phyloP scores from a whole-genome alignment of 2,113 vertebrate genomes.

The Ailuropoda melanoleuca region DNA sequence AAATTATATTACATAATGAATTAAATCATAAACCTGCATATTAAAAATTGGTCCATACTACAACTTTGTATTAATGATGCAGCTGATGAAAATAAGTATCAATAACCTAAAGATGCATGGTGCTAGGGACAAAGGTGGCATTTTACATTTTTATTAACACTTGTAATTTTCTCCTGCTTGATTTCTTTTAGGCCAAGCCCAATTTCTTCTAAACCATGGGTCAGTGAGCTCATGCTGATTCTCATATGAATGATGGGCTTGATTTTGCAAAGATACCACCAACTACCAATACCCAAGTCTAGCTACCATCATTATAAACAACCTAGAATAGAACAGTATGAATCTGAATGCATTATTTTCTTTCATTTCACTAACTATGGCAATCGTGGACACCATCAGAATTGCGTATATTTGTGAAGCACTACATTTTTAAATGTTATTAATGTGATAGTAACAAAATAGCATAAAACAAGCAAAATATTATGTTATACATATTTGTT shows the following conservation, averaged over 20 bases:
- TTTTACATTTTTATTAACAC: slow-evolving; percentile 81
- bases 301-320: slow-evolving; percentile 39
- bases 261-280: slow-evolving; percentile 36
- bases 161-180: slow-evolving; percentile 77
- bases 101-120: slow-evolving; percentile 63
- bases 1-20: slow-evolving; percentile 27
- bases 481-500: neutral
- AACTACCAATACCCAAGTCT: slow-evolving; percentile 44
- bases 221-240: slow-evolving; percentile 74
- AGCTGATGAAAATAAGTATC: slow-evolving; percentile 73
- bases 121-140: slow-evolving; percentile 73
- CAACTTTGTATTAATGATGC: slow-evolving; percentile 66
- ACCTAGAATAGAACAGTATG: neutral
- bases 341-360: slow-evolving; percentile 9
- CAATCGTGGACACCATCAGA: neutral
- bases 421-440: slow-evolving; percentile 34
- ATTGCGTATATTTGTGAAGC: slow-evolving; percentile 5
- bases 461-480: slow-evolving; percentile 12
- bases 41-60: slow-evolving; percentile 25
- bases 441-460: slow-evolving; percentile 24
- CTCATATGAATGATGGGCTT: slow-evolving; percentile 68
- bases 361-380: slow-evolving; percentile 29
- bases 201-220: slow-evolving; percentile 79
- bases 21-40: slow-evolving; percentile 55
- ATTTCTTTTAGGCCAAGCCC: slow-evolving; percentile 77